Base-by-base conservation (phyloP, 2,797 vertebrate species). In the Enteromius afrohamiltoni region DNA sequence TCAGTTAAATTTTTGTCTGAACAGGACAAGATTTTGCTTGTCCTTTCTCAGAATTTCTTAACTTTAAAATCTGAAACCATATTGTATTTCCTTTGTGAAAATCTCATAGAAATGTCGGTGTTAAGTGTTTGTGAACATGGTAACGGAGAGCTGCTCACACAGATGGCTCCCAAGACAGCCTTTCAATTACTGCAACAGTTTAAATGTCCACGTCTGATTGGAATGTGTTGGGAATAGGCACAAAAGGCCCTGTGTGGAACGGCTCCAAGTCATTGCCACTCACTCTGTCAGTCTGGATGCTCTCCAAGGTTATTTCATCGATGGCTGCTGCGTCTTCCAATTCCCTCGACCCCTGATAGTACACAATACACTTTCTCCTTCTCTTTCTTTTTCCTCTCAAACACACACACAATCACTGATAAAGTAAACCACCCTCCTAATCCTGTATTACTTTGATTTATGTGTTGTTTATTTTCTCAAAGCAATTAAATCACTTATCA, bases 121-220 rank as follows among this genome's bases (percentile, higher is more conserved):
- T 69, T 69, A 73, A 49, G 51, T 60, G 40, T 70, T 42, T 83
- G 68, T 69, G 77, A 53, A 31, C 42, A 34, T 75, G 65, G 76
- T 74, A 65, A 51, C 14, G 88, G 83, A 88, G 86, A 87, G 34
- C 71, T 83, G 89, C 86, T 91, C 83, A 70, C 88, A 90, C 87
- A 92, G 90, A 92, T 93, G 91, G 91, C 92, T 93, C 88, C 91
- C 91, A 91, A 93, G 90, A 91, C 93, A 93, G 90, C 91, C 91
- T 93, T 94, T 94, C 92, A 94, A 93, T 93, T 93, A 94, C 89
- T 88, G 89, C 91, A 78, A 21, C 86, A 90, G 92, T 92, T 93
- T 93, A 93, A 93, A 94, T 93, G 93, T 94, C 91, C 88, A 71
- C 86, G 87, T 90, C 91, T 93, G 91, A 94, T 92, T 93, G 91